These are phyloP conservation scores for Hyposmocoma kahamanoa DNA, from an alignment of 1,140 invertebrate species.

Conservation along the genomic window DNA sequence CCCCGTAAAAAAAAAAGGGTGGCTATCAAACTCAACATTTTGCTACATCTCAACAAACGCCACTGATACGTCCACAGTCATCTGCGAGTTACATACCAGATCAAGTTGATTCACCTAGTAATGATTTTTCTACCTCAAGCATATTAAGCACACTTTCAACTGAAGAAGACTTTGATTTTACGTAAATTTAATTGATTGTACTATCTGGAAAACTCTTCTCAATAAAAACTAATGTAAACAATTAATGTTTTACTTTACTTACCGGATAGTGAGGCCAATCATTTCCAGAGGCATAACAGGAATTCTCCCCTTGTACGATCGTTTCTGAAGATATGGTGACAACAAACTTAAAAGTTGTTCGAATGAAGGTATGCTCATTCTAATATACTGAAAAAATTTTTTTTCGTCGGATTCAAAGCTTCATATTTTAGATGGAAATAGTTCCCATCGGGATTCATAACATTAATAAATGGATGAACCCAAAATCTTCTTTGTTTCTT, in stretches of 20 bases:
- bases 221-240: slow-evolving; percentile 17
- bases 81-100: slow-evolving; percentile 25
- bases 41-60: slow-evolving; percentile 23
- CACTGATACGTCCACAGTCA: slow-evolving; percentile 22
- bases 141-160: slow-evolving; percentile 26
- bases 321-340: slow-evolving; percentile 26
- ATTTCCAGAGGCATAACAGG: slow-evolving; percentile 25
- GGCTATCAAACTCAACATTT: slow-evolving; percentile 26
- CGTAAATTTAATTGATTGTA: slow-evolving; percentile 21
- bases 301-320: slow-evolving; percentile 26
- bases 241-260: slow-evolving; percentile 27
- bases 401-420: slow-evolving; percentile 27
- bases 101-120: slow-evolving; percentile 24
- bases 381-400: slow-evolving; percentile 28
- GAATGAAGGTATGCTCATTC: slow-evolving; percentile 32
- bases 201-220: slow-evolving; percentile 18
- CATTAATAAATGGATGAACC: slow-evolving; percentile 28
- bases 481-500: slow-evolving; percentile 28
- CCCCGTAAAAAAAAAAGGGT: too few species aligned
- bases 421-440: slow-evolving; percentile 30
- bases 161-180: too few species aligned
- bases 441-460: slow-evolving; percentile 28
- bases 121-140: slow-evolving; percentile 24
- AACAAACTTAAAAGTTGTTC: slow-evolving; percentile 32
- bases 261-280: slow-evolving; percentile 22